These are phyloP conservation scores for Melinaea marsaeus DNA, from an alignment of 2,888 invertebrate species.

Conservation along the genomic window DNA sequence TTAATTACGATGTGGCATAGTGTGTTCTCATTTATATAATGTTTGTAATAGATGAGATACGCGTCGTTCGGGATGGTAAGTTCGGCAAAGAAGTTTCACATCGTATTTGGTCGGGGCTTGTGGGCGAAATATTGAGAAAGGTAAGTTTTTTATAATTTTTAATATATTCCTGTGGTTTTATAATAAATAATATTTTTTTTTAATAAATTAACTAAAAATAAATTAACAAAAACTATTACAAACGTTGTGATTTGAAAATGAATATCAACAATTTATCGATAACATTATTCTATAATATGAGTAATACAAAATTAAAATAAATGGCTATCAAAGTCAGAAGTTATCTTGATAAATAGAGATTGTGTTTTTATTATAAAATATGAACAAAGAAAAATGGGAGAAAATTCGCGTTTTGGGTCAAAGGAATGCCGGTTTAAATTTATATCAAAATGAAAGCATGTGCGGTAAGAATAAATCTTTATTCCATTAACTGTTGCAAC, in stretches of 20 bases:
- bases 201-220: too few species aligned
- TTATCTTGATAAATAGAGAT: too few species aligned
- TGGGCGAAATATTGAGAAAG: slow-evolving; percentile 91
- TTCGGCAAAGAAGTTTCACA: slow-evolving; percentile 85
- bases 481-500: slow-evolving; percentile 38
- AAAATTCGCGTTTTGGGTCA: slow-evolving; percentile 10
- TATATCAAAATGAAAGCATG: slow-evolving; percentile 36
- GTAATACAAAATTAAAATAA: too few species aligned
- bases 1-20: too few species aligned
- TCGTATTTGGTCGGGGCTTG: slow-evolving; percentile 91
- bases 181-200: too few species aligned
- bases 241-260: too few species aligned
- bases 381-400: slow-evolving; percentile 21
- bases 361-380: slow-evolving; percentile 1
- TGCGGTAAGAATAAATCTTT: slow-evolving; percentile 36
- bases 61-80: slow-evolving; percentile 89
- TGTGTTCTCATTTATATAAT: too few species aligned
- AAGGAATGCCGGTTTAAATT: slow-evolving; percentile 30
- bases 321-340: too few species aligned
- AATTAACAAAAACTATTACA: too few species aligned
- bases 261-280: too few species aligned
- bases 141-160: slow-evolving; percentile 71
- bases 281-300: neutral
- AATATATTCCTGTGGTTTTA: too few species aligned
- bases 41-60: slow-evolving; percentile 84